These are phyloP conservation scores for Micromesistius poutassou DNA, from an alignment of 2,797 vertebrate species.

Conservation along the genomic window DNA sequence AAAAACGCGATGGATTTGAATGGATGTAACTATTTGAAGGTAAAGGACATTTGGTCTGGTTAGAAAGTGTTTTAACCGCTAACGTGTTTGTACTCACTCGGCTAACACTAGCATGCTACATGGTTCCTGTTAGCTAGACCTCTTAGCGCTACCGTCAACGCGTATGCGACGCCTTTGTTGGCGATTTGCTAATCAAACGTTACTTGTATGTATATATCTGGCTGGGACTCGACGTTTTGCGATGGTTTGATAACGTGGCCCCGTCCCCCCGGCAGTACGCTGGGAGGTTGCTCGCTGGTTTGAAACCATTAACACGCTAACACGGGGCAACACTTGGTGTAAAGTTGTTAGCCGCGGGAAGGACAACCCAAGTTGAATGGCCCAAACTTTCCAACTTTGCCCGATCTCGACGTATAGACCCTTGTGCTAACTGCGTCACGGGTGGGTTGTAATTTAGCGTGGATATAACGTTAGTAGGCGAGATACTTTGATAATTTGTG, in stretches of 20 bases:
- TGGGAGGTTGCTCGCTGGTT: neutral
- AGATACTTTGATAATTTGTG: neutral
- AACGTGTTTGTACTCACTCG: neutral
- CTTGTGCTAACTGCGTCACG: neutral
- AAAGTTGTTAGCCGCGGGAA: neutral
- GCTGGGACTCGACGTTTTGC: neutral
- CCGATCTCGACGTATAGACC: neutral
- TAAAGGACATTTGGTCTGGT: neutral
- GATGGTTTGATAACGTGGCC: neutral
- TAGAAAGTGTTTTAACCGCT: neutral
- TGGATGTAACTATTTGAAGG: conserved; percentile 19
- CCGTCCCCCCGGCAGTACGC: neutral
- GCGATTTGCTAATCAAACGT: neutral
- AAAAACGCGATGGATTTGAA: conserved; percentile 18
- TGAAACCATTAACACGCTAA: neutral
- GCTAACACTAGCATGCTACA: neutral
- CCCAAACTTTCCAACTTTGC: neutral
- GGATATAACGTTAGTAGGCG: neutral
- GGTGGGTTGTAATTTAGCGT: neutral
- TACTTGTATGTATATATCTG: neutral
- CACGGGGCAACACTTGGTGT: neutral
- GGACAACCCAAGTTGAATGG: neutral
- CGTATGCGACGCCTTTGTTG: neutral
- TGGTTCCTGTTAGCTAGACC: neutral
- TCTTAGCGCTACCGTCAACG: neutral